phyloP scores from a whole-genome alignment of 2,113 vertebrate genomes.

The Cynopterus brachyotis region DNA sequence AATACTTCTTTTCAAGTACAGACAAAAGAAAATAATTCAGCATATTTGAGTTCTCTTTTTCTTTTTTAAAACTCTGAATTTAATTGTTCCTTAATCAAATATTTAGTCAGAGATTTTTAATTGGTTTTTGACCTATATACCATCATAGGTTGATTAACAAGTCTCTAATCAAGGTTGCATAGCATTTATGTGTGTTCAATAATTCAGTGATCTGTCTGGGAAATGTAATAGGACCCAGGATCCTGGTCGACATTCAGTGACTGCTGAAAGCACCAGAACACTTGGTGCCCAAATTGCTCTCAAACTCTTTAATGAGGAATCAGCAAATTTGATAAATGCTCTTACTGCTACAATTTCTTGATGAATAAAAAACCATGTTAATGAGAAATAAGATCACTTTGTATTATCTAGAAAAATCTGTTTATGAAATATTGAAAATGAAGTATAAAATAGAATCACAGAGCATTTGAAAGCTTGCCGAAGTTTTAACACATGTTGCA shows the following conservation, averaged over 20 bases:
- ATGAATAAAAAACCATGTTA: background rate
- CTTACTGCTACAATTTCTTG: background rate
- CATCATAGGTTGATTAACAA: conserved; percentile 76
- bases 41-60: background rate
- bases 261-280: conserved; percentile 47
- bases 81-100: conserved; percentile 66
- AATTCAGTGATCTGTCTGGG: conserved; percentile 76
- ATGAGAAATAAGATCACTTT: background rate
- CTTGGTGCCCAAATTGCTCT: conserved; percentile 60
- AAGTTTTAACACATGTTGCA: background rate
- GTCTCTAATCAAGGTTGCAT: conserved; percentile 80
- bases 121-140: conserved; percentile 80
- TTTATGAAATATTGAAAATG: background rate
- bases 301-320: conserved; percentile 24
- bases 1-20: background rate
- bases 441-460: background rate
- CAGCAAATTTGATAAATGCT: conserved; percentile 25
- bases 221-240: conserved; percentile 66
- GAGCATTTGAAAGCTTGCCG: background rate
- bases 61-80: conserved; percentile 30
- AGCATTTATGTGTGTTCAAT: conserved; percentile 78
- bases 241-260: conserved; percentile 57
- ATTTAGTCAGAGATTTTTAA: conserved; percentile 78
- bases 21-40: conserved; percentile 14
- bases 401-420: background rate